Base-by-base conservation (phyloP, 2,888 invertebrate genomes). In the Sphaeridia pumilis region DNA sequence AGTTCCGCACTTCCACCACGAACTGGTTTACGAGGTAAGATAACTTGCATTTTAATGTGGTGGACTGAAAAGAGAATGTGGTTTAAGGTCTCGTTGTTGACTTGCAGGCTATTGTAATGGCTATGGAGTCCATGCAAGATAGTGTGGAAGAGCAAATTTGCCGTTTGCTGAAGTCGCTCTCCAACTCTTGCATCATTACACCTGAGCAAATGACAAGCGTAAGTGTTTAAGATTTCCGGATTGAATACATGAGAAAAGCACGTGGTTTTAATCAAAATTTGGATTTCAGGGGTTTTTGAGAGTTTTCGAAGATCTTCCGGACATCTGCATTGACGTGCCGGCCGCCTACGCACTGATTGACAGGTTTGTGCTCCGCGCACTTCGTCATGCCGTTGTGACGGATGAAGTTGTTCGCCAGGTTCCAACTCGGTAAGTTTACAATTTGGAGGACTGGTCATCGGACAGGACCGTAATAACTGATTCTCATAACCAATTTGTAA, bases 1-100 rank as follows among this genome's bases (percentile, higher is more conserved):
- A 73, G 93, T 92, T 62, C 93, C 93, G 2, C 93, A 94, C 73
- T 94, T 93, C 72, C 87, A 93, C 70, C 94, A 94, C 70, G 93
- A 94, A 72, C 76, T 94, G 28, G 89, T 94, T 24, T 93, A 89
- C 69, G 90, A 92, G 80, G 83, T 82, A 66, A 69, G n/a, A n/a
- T n/a, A n/a, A n/a, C n/a, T n/a, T n/a, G n/a, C n/a, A n/a, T n/a
- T n/a, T n/a, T n/a, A n/a, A n/a, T n/a, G n/a, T n/a, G n/a, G n/a
- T n/a, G n/a, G n/a, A n/a, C n/a, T n/a, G n/a, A n/a, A n/a, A n/a
- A n/a, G n/a, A n/a, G n/a, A n/a, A n/a, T n/a, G n/a, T n/a, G n/a
- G n/a, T n/a, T n/a, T n/a, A n/a, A n/a, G n/a, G n/a, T n/a, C n/a
- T n/a, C n/a, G n/a, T n/a, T n/a, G n/a, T n/a, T n/a, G n/a, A n/a